Evolutionary conservation across 2,113 vertebrate genomes (phyloP).

Genomic region (Campylomormyrus numenius): DNA sequence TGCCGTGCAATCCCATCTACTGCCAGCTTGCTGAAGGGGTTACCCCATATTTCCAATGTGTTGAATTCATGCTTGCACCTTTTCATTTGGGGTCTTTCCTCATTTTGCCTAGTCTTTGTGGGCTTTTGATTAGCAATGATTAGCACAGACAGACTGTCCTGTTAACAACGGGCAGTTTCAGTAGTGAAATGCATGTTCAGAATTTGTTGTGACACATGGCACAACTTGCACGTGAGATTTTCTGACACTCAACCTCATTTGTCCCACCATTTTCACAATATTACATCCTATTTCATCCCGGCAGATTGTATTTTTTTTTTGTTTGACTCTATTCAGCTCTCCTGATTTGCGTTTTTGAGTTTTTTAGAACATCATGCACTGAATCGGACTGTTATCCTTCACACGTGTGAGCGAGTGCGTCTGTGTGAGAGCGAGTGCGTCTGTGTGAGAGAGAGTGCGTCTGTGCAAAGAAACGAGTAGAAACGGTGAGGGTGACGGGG

Average conservation of each 20-base stretch:
- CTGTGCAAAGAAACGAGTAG: neutral
- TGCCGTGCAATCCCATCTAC: neutral
- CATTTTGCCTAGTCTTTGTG: neutral
- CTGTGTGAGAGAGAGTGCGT: neutral
- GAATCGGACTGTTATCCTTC: neutral
- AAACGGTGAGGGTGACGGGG: neutral
- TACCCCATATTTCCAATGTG: neutral
- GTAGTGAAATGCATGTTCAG: neutral
- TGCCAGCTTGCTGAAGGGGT: neutral
- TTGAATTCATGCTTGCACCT: neutral
- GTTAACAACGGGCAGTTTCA: neutral
- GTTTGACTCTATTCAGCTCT: neutral
- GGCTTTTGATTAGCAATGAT: neutral
- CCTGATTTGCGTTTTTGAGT: neutral
- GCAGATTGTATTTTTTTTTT: neutral
- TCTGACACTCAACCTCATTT: neutral
- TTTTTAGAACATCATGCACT: neutral
- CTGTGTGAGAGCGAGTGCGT: neutral
- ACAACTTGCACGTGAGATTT: neutral
- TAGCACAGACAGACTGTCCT: neutral
- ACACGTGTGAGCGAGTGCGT: neutral
- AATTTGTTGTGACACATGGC: neutral
- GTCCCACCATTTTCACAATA: neutral
- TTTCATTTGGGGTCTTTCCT: neutral
- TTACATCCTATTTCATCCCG: neutral